A percentile compares a stretch with the other conserved stretches of the same genome.
phyloP scores from a whole-genome alignment of 2,113 vertebrate species.

The Argyrosomus japonicus region DNA sequence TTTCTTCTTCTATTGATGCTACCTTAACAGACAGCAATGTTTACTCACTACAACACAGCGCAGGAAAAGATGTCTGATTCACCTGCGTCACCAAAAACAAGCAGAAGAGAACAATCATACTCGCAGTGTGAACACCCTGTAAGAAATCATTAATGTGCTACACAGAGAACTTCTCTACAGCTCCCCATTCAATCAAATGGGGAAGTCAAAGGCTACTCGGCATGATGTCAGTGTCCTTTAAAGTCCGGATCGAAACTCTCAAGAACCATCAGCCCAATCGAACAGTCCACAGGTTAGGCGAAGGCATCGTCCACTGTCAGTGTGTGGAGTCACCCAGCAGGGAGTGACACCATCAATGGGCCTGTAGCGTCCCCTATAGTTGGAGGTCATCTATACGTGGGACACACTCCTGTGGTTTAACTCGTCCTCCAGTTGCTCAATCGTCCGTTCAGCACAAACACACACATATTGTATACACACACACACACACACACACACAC shows the following conservation, averaged over 20 bases:
- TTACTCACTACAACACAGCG: not conserved
- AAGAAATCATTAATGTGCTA: slow-evolving; percentile 62
- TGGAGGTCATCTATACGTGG: not conserved
- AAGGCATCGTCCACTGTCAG: not conserved
- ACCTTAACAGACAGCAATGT: not conserved
- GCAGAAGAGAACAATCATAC: not conserved
- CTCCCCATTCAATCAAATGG: not conserved
- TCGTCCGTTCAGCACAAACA: slow-evolving; percentile 39
- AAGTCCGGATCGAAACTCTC: slow-evolving; percentile 19
- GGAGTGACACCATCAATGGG: not conserved
- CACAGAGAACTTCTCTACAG: slow-evolving; percentile 58
- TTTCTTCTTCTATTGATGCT: slow-evolving; percentile 17
- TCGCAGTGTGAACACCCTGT: slow-evolving; percentile 62
- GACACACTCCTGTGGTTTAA: slow-evolving; percentile 21
- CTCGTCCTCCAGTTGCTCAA: slow-evolving; percentile 21
- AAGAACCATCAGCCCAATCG: not conserved
- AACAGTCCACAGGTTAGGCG: slow-evolving; percentile 31
- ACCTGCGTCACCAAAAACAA: not conserved
- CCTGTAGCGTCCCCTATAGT: slow-evolving; percentile 24
- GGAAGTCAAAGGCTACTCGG: slow-evolving; percentile 57
- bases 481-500: slow-evolving; percentile 32
- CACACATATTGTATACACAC: slow-evolving; percentile 24
- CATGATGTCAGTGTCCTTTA: slow-evolving; percentile 23
- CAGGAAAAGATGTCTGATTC: not conserved
- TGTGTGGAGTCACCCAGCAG: slow-evolving; percentile 8